Percentiles rank a stretch among this genome's conserved stretches.
These are phyloP conservation scores for Tenthredo mesomela DNA, from an alignment of 2,888 invertebrate genomes.

Conservation along the genomic window DNA sequence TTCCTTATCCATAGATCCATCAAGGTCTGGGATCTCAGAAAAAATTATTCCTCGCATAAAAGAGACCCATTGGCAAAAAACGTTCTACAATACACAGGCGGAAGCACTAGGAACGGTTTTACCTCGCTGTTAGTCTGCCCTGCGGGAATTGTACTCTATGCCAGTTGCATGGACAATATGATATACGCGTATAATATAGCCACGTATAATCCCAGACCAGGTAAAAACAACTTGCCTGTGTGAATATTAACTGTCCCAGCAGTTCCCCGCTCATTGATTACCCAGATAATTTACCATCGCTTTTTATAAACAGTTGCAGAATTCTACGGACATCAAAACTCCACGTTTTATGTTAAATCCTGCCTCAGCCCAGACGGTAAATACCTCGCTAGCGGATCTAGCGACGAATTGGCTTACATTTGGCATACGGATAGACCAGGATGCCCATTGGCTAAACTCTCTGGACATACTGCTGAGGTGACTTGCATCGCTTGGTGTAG, in stretches of 20 bases:
- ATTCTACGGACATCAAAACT: slow-evolving; percentile 86
- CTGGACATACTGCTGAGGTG: slow-evolving; percentile 92
- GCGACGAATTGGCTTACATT: slow-evolving; percentile 91
- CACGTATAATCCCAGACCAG: slow-evolving; percentile 84
- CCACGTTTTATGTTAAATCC: slow-evolving; percentile 92
- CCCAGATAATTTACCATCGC: slow-evolving; percentile 15
- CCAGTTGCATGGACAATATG: slow-evolving; percentile 92
- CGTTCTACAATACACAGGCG: slow-evolving; percentile 87
- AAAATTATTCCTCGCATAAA: slow-evolving; percentile 86
- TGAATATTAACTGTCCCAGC: slow-evolving; percentile 74
- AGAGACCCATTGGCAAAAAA: slow-evolving; percentile 86
- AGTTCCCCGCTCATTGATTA: slow-evolving; percentile 49
- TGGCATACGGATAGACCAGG: slow-evolving; percentile 86
- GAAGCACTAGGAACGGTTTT: slow-evolving; percentile 86
- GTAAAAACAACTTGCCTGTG: slow-evolving; percentile 70
- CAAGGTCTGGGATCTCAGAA: slow-evolving; percentile 93
- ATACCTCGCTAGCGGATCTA: slow-evolving; percentile 93
- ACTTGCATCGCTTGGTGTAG: slow-evolving; percentile 91
- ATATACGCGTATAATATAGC: slow-evolving; percentile 92
- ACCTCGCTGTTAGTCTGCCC: slow-evolving; percentile 89
- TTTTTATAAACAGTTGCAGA: slow-evolving; percentile 71
- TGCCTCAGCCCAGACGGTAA: slow-evolving; percentile 89
- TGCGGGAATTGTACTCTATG: slow-evolving; percentile 85
- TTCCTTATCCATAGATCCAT: slow-evolving; percentile 79
- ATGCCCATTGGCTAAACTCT: slow-evolving; percentile 84